These are phyloP conservation scores for Macrotus californicus DNA, from an alignment of 2,113 vertebrate genomes.

Conservation along the genomic window DNA sequence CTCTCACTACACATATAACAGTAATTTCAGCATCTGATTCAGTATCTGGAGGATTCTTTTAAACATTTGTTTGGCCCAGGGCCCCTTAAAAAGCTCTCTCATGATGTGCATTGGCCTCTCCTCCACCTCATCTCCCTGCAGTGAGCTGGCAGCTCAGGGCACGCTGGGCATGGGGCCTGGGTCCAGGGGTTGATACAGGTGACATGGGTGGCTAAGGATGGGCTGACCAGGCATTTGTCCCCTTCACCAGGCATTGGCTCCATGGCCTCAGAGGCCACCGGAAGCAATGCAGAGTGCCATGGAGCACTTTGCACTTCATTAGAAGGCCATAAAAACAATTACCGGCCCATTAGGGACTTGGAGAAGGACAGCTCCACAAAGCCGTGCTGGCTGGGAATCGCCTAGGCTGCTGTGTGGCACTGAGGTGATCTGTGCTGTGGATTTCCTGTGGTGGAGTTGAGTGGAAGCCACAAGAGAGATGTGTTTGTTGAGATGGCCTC, in stretches of 20 bases:
- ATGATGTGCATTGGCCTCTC: background rate
- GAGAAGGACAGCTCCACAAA: background rate
- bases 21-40: background rate
- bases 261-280: background rate
- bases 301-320: slow-evolving; percentile 11
- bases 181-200: background rate
- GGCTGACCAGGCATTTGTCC: background rate
- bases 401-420: background rate
- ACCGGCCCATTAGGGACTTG: slow-evolving; percentile 1
- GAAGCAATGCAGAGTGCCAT: background rate
- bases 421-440: background rate
- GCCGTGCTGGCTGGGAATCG: background rate
- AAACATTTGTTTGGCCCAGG: background rate
- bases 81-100: background rate
- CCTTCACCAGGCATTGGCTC: background rate
- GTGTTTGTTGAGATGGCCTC: background rate
- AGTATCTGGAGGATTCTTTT: background rate
- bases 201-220: background rate
- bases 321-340: slow-evolving; percentile 22
- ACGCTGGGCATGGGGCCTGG: background rate
- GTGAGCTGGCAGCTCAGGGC: background rate
- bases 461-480: background rate
- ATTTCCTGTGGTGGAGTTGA: background rate
- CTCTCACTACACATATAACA: too few species aligned
- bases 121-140: background rate